Percentiles rank a stretch among this genome's conserved stretches.
phyloP scores from a whole-genome alignment of 2,797 vertebrate genomes.

The Amblyopsis hoosieri region DNA sequence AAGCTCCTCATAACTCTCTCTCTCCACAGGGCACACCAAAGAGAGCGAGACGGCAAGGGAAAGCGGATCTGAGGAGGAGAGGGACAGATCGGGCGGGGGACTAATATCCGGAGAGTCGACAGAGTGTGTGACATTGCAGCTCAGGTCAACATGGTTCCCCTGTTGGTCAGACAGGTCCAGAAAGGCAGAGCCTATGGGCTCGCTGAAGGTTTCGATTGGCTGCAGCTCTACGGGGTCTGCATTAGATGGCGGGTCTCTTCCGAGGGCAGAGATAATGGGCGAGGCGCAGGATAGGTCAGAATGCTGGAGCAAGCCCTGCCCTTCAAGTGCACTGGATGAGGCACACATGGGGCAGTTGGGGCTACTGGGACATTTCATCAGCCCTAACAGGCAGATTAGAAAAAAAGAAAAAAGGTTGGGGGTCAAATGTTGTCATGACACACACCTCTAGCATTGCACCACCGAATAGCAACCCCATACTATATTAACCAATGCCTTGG shows the following conservation, averaged over 20 bases:
- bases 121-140: conserved; percentile 81
- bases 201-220: conserved; percentile 63
- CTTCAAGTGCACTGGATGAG: conserved; percentile 75
- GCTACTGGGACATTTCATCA: conserved; percentile 86
- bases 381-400: conserved; percentile 69
- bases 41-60: conserved; percentile 78
- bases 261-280: conserved; percentile 78
- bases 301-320: conserved; percentile 78
- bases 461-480: conserved; percentile 30
- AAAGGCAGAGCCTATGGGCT: conserved; percentile 77
- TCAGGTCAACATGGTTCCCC: conserved; percentile 82
- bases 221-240: conserved; percentile 61
- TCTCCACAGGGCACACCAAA: conserved; percentile 84
- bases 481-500: conserved; percentile 41
- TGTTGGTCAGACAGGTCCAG: conserved; percentile 89
- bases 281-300: conserved; percentile 75
- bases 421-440: conserved; percentile 9
- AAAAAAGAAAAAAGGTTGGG: neutral
- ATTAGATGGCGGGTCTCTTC: conserved; percentile 59
- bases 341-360: conserved; percentile 85
- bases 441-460: neutral
- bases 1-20: conserved; percentile 84
- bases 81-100: conserved; percentile 59
- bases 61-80: conserved; percentile 56
- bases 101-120: conserved; percentile 65